Conservation (phyloP, 1,140 invertebrate species). For the Megalopta genalis region DNA sequence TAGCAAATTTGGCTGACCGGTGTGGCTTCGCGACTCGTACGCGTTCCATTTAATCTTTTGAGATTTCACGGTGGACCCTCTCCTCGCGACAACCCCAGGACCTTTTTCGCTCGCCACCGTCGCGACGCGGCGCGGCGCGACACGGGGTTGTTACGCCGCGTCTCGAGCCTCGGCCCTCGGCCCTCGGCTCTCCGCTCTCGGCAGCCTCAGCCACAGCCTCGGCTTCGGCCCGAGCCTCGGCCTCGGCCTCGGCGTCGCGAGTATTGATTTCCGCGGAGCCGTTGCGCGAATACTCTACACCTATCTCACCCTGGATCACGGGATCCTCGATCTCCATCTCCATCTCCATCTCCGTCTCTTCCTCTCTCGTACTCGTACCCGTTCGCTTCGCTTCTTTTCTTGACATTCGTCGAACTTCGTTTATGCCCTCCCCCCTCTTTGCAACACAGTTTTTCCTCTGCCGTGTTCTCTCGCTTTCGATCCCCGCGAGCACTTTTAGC, state of each 20-base stretch:
- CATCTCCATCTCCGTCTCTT: not conserved
- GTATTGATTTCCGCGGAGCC: constrained; percentile 70
- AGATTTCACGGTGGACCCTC: not conserved
- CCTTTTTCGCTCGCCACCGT: constrained; percentile 1
- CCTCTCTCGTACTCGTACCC: not conserved
- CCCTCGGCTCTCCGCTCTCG: no score
- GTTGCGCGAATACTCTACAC: constrained; percentile 67
- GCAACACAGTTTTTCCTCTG: no score
- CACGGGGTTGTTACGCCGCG: constrained; percentile 60
- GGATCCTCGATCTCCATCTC: constrained; percentile 17
- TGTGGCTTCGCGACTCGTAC: no score
- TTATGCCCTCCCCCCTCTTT: not conserved
- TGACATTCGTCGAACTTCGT: not conserved
- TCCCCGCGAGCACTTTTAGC: no score
- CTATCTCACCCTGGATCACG: constrained; percentile 46
- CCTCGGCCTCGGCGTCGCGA: constrained; percentile 57
- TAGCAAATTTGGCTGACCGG: no score
- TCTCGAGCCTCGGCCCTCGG: constrained; percentile 11
- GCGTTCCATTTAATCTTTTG: not conserved
- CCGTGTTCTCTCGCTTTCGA: no score
- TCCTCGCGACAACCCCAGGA: not conserved
- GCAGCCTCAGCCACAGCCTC: no score
- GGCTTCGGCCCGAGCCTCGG: no score
- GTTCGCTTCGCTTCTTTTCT: constrained; percentile 1
- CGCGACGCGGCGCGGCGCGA: not conserved